Percentiles rank a stretch among this genome's conserved stretches.
These are phyloP conservation scores for Kryptopterus vitreolus DNA, from an alignment of 2,797 vertebrate species.

Conservation along the genomic window DNA sequence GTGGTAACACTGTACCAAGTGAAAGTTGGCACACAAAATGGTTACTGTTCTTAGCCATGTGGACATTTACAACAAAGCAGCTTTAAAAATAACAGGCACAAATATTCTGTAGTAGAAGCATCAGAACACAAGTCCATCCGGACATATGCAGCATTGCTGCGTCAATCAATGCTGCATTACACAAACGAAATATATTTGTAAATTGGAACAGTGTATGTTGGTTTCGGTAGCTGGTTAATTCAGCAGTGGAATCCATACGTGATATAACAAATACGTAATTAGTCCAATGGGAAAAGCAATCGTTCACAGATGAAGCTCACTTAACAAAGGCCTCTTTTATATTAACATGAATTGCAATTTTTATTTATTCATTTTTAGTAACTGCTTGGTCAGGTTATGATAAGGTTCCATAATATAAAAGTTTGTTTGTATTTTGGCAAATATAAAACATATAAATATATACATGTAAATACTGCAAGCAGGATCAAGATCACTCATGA, in stretches of 20 bases:
- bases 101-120: neutral
- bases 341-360: neutral
- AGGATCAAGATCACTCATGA: neutral
- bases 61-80: neutral
- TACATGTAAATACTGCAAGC: no score
- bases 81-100: slow-evolving; percentile 6
- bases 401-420: no score
- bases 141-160: no score
- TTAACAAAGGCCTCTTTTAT: neutral
- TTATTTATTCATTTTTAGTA: neutral
- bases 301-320: neutral
- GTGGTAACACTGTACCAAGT: slow-evolving; percentile 35
- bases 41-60: neutral
- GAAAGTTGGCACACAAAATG: slow-evolving; percentile 13
- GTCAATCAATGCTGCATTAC: neutral
- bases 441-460: no score
- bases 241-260: neutral
- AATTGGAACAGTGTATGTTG: neutral
- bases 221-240: neutral
- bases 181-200: neutral
- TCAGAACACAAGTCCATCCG: neutral
- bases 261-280: neutral
- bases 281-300: neutral
- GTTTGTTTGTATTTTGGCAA: neutral
- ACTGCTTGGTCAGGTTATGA: neutral